These are phyloP conservation scores for Ictalurus punctatus DNA, from an alignment of 2,113 vertebrate genomes.

Conservation along the genomic window DNA sequence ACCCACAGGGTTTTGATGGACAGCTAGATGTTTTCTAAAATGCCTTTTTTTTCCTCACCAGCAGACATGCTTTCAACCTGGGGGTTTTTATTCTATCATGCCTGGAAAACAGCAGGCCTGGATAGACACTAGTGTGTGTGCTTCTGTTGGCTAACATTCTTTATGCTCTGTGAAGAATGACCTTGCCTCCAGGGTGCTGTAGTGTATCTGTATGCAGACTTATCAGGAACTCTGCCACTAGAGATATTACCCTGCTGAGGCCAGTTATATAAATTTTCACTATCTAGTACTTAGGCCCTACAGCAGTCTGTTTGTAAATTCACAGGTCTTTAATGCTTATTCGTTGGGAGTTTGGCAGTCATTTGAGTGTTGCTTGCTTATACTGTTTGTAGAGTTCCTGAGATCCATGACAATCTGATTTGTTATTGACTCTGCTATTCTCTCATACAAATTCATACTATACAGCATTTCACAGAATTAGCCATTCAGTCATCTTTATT, in stretches of 20 bases:
- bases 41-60: neutral
- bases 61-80: constrained; percentile 19
- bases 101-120: constrained; percentile 54
- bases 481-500: neutral
- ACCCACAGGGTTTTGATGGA: constrained; percentile 30
- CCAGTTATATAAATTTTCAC: constrained; percentile 16
- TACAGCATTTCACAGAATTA: neutral
- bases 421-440: neutral
- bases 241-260: constrained; percentile 44
- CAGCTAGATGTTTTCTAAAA: constrained; percentile 29
- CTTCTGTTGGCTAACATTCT: constrained; percentile 53
- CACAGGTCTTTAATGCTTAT: neutral
- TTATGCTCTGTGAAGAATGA: constrained; percentile 39
- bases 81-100: constrained; percentile 52
- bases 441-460: neutral
- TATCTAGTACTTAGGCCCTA: neutral
- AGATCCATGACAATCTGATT: neutral
- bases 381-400: neutral
- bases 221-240: constrained; percentile 43
- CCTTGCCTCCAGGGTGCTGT: constrained; percentile 36
- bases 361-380: neutral
- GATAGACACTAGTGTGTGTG: constrained; percentile 47
- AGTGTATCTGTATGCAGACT: constrained; percentile 36
- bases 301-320: neutral
- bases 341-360: neutral